phyloP scores from a whole-genome alignment of 1,140 invertebrate genomes.

The Bombus impatiens region DNA sequence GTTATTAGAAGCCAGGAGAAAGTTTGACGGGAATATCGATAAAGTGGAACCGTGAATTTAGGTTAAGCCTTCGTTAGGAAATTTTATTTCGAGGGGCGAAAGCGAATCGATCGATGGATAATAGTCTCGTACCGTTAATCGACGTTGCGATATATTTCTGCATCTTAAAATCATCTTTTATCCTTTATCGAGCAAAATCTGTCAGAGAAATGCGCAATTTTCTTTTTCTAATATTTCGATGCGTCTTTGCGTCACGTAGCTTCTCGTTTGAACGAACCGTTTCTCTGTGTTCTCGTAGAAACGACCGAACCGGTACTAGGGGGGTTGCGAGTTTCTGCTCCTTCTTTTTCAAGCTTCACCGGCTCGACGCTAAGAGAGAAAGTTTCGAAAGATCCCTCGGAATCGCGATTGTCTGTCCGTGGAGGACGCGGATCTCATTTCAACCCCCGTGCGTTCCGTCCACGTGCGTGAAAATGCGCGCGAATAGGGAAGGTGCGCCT shows the following conservation, averaged over 20 bases:
- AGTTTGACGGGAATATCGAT: background rate
- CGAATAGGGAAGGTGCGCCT: background rate
- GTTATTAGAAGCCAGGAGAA: background rate
- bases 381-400: background rate
- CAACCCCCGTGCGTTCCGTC: background rate
- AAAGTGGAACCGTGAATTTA: background rate
- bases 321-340: too few species aligned
- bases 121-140: background rate
- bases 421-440: background rate
- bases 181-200: background rate
- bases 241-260: background rate
- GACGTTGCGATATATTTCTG: background rate
- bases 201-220: background rate
- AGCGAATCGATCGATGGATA: background rate
- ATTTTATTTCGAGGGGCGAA: background rate
- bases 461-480: constrained; percentile 30
- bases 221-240: background rate
- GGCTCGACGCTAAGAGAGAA: background rate
- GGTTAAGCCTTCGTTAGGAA: background rate
- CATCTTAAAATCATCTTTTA: background rate
- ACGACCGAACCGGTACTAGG: too few species aligned
- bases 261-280: background rate
- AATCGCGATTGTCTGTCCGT: background rate
- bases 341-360: background rate
- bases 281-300: background rate